Percentiles rank a stretch among this genome's conserved stretches.
phyloP scores from a whole-genome alignment of 2,797 vertebrate genomes.

The Rhinella marina region DNA sequence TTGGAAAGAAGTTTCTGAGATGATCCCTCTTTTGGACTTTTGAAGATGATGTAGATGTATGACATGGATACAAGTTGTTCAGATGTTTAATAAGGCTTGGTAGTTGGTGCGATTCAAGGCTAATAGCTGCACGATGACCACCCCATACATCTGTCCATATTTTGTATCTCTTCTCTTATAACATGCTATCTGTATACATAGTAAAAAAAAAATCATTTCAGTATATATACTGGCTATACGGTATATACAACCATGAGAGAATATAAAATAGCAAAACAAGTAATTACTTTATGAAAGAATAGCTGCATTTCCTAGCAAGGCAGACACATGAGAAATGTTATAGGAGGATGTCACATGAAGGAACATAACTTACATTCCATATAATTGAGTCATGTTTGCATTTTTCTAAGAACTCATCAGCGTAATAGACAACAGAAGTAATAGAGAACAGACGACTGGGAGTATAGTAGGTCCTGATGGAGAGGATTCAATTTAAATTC shows the following conservation, averaged over 20 bases:
- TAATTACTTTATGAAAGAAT: not conserved
- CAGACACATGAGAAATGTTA: not conserved
- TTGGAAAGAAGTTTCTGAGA: not conserved
- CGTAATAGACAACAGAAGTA: not conserved
- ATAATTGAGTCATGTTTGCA: not conserved
- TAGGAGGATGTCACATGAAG: not conserved
- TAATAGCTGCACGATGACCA: conserved; percentile 11
- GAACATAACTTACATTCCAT: not conserved
- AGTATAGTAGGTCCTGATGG: no score
- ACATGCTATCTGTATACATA: not conserved
- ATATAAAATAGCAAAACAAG: not conserved
- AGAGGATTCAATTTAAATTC: no score
- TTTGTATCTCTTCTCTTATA: not conserved
- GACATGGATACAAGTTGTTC: not conserved
- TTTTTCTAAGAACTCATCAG: not conserved
- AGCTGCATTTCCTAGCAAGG: not conserved
- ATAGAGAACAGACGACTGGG: no score
- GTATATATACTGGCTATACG: not conserved
- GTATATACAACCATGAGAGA: not conserved
- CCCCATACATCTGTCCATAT: not conserved
- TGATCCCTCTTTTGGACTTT: not conserved
- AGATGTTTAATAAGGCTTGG: not conserved
- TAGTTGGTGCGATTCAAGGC: not conserved
- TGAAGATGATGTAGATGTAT: not conserved
- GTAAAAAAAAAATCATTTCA: not conserved